These are phyloP conservation scores for Gryllus longicercus DNA, from an alignment of 2,888 invertebrate species.

Conservation along the genomic window DNA sequence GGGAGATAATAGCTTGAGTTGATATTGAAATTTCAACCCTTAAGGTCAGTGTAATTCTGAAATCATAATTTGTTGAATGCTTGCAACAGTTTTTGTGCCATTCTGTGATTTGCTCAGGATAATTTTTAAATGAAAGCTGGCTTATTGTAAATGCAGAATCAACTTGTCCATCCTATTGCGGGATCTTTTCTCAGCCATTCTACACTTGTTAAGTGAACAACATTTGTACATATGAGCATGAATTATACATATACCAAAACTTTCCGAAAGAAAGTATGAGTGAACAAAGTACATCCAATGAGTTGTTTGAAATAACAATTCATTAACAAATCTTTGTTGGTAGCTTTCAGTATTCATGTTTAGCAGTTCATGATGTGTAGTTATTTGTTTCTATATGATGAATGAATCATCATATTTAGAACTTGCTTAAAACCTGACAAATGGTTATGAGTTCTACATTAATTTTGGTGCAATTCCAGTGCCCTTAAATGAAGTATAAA, in stretches of 20 bases:
- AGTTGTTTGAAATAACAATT: neutral
- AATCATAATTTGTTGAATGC: neutral
- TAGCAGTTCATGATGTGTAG: too few species aligned
- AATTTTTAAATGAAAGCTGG: conserved; percentile 1
- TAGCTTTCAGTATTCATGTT: neutral
- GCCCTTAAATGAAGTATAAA: too few species aligned
- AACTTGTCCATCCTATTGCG: neutral
- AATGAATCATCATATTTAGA: too few species aligned
- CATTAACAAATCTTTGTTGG: neutral
- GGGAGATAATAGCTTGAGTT: too few species aligned
- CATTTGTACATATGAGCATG: neutral
- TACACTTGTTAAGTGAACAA: neutral
- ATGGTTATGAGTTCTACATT: too few species aligned
- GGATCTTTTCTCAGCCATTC: neutral
- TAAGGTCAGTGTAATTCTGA: neutral
- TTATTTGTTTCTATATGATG: too few species aligned
- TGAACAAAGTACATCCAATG: conserved; percentile 5
- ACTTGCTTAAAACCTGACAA: too few species aligned
- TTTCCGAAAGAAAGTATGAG: neutral
- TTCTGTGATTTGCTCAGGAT: neutral
- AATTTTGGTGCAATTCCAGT: too few species aligned
- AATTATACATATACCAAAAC: neutral
- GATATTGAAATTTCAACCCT: too few species aligned
- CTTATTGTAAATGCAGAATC: neutral
- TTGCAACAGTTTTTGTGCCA: neutral